Base-by-base conservation (phyloP, 2,888 invertebrate species). In the Idaea biselata region DNA sequence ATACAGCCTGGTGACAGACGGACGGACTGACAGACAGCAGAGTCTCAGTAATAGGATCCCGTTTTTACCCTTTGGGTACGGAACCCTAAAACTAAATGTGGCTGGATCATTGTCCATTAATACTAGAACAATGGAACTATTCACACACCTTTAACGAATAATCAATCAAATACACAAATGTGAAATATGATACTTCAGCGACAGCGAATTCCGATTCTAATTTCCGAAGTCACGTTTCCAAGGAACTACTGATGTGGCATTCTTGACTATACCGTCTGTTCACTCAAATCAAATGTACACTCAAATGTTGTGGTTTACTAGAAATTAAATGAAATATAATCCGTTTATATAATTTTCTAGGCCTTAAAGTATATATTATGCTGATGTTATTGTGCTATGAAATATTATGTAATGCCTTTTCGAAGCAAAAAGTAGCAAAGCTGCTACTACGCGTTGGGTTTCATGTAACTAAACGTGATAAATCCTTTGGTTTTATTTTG, bases 111-210 rank as follows among this genome's bases (percentile, higher is more conserved):
- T 83, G 82, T 83, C 82, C 65, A 73, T 74, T 72, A 78, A 79
- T 79, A 72, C 65, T 60, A 18, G 65, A 72, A 87, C 81, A 87
- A 84, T 85, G 65, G 77, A 14, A 63, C 78, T 72, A 82, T 84
- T 80, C 82, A 77, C 70, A 68, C 67, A 72, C 68, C 72, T 14
- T 14, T 69, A 76, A 68, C 72, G 64, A 70, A 70, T 70, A 64
- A 80, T 80, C 68, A 71, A 63, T 74, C 69, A 75, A 80, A 76
- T 77, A 70, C 70, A 76, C 60, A 62, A 73, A 79, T 72, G 72
- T 76, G 72, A 75, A 76, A 79, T 70, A 73, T 73, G 69, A 77
- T 75, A 72, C 62, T 65, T 64, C 61, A 59, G 54, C 61, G 17
- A 44, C 56, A 56, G 53, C 59, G 58, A 56, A 64, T 70, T 67